These are phyloP conservation scores for Mustelus asterias DNA, from an alignment of 2,113 vertebrate genomes.

Conservation along the genomic window DNA sequence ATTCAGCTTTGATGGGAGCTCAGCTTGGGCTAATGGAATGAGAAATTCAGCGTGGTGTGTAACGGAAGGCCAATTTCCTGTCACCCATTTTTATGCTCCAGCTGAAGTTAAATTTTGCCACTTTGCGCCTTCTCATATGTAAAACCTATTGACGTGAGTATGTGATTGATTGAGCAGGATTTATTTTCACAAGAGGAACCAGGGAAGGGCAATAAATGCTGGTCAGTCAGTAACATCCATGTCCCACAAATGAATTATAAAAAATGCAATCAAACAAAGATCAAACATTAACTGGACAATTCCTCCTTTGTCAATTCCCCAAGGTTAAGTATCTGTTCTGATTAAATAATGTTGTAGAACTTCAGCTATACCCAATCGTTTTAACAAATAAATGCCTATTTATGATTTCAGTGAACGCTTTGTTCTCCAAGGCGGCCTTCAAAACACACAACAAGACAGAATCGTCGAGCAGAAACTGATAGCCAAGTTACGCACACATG, in stretches of 20 bases:
- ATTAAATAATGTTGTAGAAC: not conserved
- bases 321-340: not conserved
- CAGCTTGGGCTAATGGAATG: not conserved
- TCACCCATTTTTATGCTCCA: not conserved
- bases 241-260: too few relatives aligned
- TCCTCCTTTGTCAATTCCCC: not conserved
- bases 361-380: not conserved
- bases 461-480: too few relatives aligned
- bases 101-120: not conserved
- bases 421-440: too few relatives aligned
- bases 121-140: not conserved
- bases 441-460: too few relatives aligned
- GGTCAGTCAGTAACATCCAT: too few relatives aligned
- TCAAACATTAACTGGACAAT: not conserved
- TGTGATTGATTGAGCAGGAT: not conserved
- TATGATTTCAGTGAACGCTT: not conserved
- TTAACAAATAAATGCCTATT: not conserved
- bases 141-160: not conserved
- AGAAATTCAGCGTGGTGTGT: not conserved
- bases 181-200: not conserved
- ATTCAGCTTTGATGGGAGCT: not conserved
- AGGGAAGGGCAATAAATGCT: too few relatives aligned
- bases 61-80: not conserved
- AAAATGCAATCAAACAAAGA: not conserved
- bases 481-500: too few relatives aligned